Conservation (phyloP, 2,888 invertebrate genomes). For the Pherbina coryleti region DNA sequence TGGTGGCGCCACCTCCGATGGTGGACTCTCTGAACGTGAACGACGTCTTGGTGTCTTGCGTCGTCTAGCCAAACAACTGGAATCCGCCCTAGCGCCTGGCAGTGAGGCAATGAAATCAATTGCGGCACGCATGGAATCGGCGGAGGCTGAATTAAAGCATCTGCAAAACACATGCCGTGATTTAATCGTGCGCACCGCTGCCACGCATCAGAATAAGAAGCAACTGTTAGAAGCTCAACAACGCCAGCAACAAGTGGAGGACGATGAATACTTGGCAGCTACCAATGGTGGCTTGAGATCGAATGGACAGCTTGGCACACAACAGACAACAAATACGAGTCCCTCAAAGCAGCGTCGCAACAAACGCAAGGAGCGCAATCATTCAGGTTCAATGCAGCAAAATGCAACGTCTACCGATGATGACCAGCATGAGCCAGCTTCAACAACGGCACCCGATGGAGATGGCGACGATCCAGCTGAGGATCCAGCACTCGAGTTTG, state of each 20-base stretch:
- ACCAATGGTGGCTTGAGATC: slow-evolving; percentile 36
- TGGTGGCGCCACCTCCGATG: slow-evolving; percentile 80
- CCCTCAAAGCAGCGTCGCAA: slow-evolving; percentile 44
- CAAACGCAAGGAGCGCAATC: slow-evolving; percentile 50
- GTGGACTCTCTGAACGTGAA: slow-evolving; percentile 77
- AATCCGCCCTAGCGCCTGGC: slow-evolving; percentile 77
- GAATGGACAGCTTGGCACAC: slow-evolving; percentile 37
- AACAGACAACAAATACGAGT: neutral
- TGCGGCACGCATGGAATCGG: slow-evolving; percentile 75
- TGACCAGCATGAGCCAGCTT: slow-evolving; percentile 24
- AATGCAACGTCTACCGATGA: neutral
- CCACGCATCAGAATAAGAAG: slow-evolving; percentile 64
- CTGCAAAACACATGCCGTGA: slow-evolving; percentile 78
- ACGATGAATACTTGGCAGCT: slow-evolving; percentile 38
- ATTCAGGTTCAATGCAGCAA: neutral
- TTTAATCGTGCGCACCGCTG: slow-evolving; percentile 70
- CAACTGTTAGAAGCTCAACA: slow-evolving; percentile 49
- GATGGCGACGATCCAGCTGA: slow-evolving; percentile 59
- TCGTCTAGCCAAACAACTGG: slow-evolving; percentile 76
- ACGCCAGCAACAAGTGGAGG: slow-evolving; percentile 36
- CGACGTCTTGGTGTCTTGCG: slow-evolving; percentile 76
- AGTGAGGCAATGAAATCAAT: slow-evolving; percentile 76
- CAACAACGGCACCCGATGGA: slow-evolving; percentile 47
- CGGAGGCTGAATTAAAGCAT: slow-evolving; percentile 77
- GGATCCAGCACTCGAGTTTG: slow-evolving; percentile 55